Evolutionary conservation across 1,140 invertebrate genomes (phyloP), one percentile per base, ranked within the genome.

Genomic region (Caenorhabditis remanei): DNA sequence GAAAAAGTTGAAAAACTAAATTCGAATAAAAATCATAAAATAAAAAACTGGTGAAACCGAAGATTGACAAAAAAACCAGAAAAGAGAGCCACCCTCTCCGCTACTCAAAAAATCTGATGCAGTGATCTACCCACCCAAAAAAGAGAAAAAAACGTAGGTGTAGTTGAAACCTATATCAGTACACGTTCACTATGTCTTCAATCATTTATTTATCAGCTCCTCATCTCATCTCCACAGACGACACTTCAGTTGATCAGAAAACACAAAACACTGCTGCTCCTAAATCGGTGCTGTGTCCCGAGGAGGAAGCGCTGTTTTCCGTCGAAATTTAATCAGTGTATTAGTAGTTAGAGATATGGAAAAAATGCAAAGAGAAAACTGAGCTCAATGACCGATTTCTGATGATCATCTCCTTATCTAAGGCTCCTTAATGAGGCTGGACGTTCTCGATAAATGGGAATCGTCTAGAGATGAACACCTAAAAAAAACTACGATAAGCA

Each of bases 371-470:
- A 50, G 14, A 9, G 11, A 43, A 50, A 50, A 79, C 43, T 50
- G 13, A 79, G 71, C 71, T 79, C 71, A 79, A 79, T 79, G 71
- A 79, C 71, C 71, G 71, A 79, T 79, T 79, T 79, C 24, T 79
- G 71, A 79, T 79, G 71, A 79, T 79, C 71, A 79, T 24, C 8
- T 43, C 71, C 11, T 50, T 40, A 9, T 14, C 8, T n/a, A n/a
- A n/a, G n/a, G n/a, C n/a, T n/a, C n/a, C n/a, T 79, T 6, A n/a
- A 46, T 7, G 61, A 65, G 32, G n/a, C 32, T 63, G 32, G 6
- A 14, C 8, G 24, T 19, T 71, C 65, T 19, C 21, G 16, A 43
- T n/a, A 71, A 6, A 43, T 7, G 24, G 40, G 41, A 46, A n/a
- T 9, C 3, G 9, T 32, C 6, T 21, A 41, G 63, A 65, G 46